phyloP scores from a whole-genome alignment of 2,888 invertebrate genomes.

The Drosophila paramelanica region DNA sequence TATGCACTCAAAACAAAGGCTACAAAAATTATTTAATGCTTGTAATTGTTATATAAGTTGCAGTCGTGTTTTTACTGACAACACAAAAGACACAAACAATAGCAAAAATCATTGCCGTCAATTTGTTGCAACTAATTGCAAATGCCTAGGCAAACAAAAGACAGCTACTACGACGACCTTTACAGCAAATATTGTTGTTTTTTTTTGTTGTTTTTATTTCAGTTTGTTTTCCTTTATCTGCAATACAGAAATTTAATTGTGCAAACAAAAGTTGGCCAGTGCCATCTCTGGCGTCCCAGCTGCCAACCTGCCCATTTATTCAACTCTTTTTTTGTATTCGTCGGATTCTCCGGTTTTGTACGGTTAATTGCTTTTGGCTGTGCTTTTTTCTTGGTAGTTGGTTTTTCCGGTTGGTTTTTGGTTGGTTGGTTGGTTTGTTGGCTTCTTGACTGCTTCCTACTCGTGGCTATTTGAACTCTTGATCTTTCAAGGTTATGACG shows the following conservation, averaged over 20 bases:
- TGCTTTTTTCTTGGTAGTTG: slow-evolving; percentile 27
- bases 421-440: slow-evolving; percentile 23
- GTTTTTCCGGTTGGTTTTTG: slow-evolving; percentile 32
- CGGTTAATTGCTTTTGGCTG: slow-evolving; percentile 74
- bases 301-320: slow-evolving; percentile 33
- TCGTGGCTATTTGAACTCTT: slow-evolving; percentile 60
- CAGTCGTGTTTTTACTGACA: slow-evolving; percentile 25
- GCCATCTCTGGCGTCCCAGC: slow-evolving; percentile 30
- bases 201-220: slow-evolving; percentile 30
- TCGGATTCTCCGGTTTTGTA: slow-evolving; percentile 48
- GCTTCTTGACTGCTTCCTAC: slow-evolving; percentile 41
- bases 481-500: slow-evolving; percentile 72
- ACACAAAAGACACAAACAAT: slow-evolving; percentile 35
- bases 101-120: slow-evolving; percentile 56
- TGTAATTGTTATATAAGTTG: slow-evolving; percentile 45
- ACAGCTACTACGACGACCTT: slow-evolving; percentile 60
- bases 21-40: slow-evolving; percentile 38
- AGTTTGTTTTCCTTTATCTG: slow-evolving; percentile 14
- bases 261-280: slow-evolving; percentile 66
- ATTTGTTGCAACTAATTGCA: slow-evolving; percentile 74
- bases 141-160: slow-evolving; percentile 57
- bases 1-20: slow-evolving; percentile 6
- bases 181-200: slow-evolving; percentile 28
- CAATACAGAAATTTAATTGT: slow-evolving; percentile 63
- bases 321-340: slow-evolving; percentile 19